phyloP scores from a whole-genome alignment of 2,113 vertebrate genomes.

The Tychaedon coryphoeus region DNA sequence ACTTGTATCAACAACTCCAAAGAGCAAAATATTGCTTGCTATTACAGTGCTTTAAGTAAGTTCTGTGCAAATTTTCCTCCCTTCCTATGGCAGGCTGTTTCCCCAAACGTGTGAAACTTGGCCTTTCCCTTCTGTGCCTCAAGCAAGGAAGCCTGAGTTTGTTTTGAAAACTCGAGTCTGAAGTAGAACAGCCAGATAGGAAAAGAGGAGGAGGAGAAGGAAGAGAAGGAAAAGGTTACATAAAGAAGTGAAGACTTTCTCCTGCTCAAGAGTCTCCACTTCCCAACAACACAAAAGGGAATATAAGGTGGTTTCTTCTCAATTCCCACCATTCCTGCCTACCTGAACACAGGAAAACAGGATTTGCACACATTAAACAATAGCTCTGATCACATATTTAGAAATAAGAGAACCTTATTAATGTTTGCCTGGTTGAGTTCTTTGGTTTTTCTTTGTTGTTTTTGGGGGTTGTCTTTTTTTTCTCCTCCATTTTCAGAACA shows the following conservation, averaged over 20 bases:
- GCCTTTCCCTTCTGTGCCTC: not conserved
- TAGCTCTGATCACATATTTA: not conserved
- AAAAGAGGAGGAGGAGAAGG: not conserved
- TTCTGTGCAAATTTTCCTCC: not conserved
- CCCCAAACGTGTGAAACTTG: rapidly evolving
- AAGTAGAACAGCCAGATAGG: not conserved
- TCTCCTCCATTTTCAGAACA: not conserved
- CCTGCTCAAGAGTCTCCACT: not conserved
- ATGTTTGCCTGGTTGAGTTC: not conserved
- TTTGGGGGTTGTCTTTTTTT: not conserved
- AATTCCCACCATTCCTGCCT: not conserved
- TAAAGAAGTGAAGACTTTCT: not conserved
- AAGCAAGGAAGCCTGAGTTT: not conserved
- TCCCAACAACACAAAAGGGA: not conserved
- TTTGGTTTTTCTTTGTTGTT: not conserved
- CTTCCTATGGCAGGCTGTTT: not conserved
- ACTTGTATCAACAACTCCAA: not conserved
- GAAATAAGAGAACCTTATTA: not conserved
- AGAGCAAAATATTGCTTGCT: not conserved
- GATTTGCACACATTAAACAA: not conserved
- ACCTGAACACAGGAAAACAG: not conserved
- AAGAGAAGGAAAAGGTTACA: not conserved
- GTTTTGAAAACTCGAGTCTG: not conserved
- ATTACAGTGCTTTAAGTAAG: not conserved
- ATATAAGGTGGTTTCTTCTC: not conserved